Base-by-base conservation (phyloP, 2,797 vertebrate genomes). In the Ibycter americanus region DNA sequence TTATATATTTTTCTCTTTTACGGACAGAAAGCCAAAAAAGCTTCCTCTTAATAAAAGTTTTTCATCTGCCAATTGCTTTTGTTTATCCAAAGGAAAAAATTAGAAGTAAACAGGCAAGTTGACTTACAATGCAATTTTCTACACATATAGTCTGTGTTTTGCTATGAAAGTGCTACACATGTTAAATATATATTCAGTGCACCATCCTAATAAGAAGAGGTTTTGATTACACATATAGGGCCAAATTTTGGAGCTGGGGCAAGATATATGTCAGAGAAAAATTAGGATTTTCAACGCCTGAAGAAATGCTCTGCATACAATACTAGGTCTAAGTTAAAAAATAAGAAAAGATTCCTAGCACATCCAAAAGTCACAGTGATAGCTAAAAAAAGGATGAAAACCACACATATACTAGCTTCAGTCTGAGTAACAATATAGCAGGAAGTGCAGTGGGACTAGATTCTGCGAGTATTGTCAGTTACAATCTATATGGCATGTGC, bases 101-200 rank as follows among this genome's bases (percentile, higher is more conserved):
- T 12, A 81, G 46, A 96, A 81, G 40, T 73, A 89, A 96, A 84
- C 47, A 94, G 54, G 83, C 74, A 87, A 89, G 23, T 51, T 85
- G 88, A 95, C 58, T 94, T 93, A 87, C 12, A 89, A 59, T 10
- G 25, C 58, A 85, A 62, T 95, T 95, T 93, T 90, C 83, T 84
- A 81, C 82, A 66, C 87, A 89, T 58, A 55, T 32, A 66, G 54
- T 40, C 49, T 87, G 71, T 90, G 79, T 90, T 96, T 96, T 92
- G 61, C 70, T 90, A 31, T 32, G 49, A 71, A 96, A 89, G 92
- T 96, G 47, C 77, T n/a, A 80, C 82, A 91, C 84, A 49, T 72
- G 83, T 74, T 93, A 54, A 68, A 32, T 29, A 84, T 83, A 70
- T 66, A 59, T 91, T 87, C 79, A 79, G 47, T 52, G 36, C 27